Conservation (phyloP, 2,113 vertebrate species). For the Coreoperca whiteheadi region DNA sequence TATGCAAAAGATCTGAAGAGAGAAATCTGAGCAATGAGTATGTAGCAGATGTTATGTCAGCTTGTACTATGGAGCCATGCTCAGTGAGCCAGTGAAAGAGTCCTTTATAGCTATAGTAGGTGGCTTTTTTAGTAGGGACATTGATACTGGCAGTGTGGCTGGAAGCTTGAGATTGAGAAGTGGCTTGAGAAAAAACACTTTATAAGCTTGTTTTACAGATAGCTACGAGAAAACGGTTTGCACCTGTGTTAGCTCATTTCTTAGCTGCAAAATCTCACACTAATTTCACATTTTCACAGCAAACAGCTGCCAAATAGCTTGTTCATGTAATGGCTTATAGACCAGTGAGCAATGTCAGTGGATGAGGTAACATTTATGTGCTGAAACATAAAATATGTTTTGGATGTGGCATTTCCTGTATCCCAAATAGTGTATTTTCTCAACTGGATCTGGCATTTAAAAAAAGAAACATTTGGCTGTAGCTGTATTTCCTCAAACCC, state of each 20-base stretch:
- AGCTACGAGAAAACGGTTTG: neutral
- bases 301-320: conserved; percentile 20
- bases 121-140: neutral
- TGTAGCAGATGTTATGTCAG: neutral
- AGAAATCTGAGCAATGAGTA: neutral
- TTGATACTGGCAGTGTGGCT: neutral
- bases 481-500: neutral
- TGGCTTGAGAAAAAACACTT: neutral
- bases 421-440: neutral
- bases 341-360: neutral
- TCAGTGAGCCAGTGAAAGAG: conserved; percentile 7
- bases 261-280: neutral
- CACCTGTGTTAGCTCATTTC: neutral
- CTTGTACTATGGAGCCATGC: neutral
- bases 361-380: neutral
- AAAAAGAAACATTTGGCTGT: neutral
- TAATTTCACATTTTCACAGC: conserved; percentile 32
- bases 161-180: neutral
- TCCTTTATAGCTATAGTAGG: neutral
- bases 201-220: neutral
- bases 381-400: neutral
- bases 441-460: conserved; percentile 8
- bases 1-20: neutral
- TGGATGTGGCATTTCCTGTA: neutral
- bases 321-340: neutral